phyloP scores from a whole-genome alignment of 2,113 vertebrate genomes.

The Pseudopipra pipra region DNA sequence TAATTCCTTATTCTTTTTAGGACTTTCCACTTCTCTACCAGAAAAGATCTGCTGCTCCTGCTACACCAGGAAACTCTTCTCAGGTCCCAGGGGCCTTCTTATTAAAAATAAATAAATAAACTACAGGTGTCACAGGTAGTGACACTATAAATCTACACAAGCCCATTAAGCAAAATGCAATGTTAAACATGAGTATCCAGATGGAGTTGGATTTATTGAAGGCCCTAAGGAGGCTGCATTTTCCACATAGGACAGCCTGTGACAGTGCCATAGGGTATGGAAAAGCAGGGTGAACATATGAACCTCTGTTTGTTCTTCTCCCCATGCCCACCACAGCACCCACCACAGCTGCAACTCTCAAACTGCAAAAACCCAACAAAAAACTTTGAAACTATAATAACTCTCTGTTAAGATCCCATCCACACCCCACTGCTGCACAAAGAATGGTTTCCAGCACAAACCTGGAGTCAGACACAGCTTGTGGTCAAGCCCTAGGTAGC shows the following conservation, averaged over 20 bases:
- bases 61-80: not conserved
- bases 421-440: not conserved
- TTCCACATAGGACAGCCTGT: fast-evolving
- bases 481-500: not conserved
- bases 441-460: not conserved
- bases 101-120: not conserved
- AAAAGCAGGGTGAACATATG: fast-evolving
- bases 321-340: not conserved
- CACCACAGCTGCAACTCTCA: not conserved
- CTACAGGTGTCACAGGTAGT: not conserved
- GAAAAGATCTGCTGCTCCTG: not conserved
- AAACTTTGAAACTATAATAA: not conserved
- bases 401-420: not conserved
- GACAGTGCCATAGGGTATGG: not conserved
- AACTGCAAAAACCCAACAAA: not conserved
- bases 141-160: not conserved
- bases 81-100: not conserved
- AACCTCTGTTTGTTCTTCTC: not conserved
- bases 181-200: fast-evolving
- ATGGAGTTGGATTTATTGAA: not conserved
- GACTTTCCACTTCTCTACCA: not conserved
- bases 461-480: not conserved
- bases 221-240: not conserved
- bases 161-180: not conserved
- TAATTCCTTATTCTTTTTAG: not conserved